These are phyloP conservation scores for Stramonita haemastoma DNA, from an alignment of 2,888 invertebrate genomes.

Conservation along the genomic window DNA sequence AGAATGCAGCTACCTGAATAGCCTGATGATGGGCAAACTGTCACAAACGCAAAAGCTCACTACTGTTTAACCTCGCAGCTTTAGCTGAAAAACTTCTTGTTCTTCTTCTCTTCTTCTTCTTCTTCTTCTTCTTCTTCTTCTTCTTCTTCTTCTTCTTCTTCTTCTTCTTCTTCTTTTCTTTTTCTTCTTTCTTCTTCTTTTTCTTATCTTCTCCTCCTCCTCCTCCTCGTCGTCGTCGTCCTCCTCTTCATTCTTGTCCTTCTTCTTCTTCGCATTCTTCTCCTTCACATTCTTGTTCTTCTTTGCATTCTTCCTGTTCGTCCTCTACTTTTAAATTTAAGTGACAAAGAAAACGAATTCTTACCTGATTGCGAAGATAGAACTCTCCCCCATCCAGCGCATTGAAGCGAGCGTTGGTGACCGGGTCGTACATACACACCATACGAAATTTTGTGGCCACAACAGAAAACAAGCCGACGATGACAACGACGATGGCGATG, in stretches of 20 bases:
- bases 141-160: not conserved
- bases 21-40: too few species aligned
- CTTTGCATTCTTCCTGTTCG: not conserved
- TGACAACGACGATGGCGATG: not conserved
- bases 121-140: not conserved
- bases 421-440: constrained; percentile 20
- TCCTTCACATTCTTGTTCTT: too few species aligned
- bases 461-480: not conserved
- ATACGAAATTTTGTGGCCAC: not conserved
- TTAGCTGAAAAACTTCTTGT: too few species aligned
- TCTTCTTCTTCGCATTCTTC: not conserved
- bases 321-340: not conserved
- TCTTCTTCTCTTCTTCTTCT: not conserved
- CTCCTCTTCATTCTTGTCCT: too few species aligned
- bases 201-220: not conserved
- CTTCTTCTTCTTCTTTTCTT: not conserved
- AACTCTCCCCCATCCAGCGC: constrained; percentile 2
- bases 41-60: too few species aligned
- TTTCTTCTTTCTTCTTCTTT: not conserved
- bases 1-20: too few species aligned
- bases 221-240: not conserved
- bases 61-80: too few species aligned
- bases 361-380: not conserved
- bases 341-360: too few species aligned
- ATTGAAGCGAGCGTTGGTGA: not conserved